These are phyloP conservation scores for Enhydra lutris DNA, from an alignment of 2,113 vertebrate species.

Conservation along the genomic window DNA sequence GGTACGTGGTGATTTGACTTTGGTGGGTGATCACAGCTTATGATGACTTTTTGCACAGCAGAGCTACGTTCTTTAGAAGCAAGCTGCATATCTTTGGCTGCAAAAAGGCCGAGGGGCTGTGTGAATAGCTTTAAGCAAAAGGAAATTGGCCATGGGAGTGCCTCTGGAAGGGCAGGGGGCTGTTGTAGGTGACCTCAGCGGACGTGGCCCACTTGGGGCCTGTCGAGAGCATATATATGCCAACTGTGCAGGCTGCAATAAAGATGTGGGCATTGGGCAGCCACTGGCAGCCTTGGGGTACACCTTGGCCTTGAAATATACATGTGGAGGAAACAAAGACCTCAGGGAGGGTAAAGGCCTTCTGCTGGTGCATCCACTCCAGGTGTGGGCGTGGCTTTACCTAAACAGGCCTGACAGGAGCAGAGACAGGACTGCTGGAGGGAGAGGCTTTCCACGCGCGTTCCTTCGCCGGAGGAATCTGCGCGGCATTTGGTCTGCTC, in stretches of 20 bases:
- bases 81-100: background rate
- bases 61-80: background rate
- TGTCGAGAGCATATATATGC: background rate
- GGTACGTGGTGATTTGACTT: fast-evolving
- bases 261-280: background rate
- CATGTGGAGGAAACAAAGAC: fast-evolving
- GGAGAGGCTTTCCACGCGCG: fast-evolving
- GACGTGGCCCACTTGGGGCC: background rate
- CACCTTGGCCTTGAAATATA: background rate
- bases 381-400: fast-evolving
- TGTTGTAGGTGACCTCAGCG: background rate
- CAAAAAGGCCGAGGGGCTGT: too few species aligned
- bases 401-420: background rate
- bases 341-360: background rate
- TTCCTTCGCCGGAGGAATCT: fast-evolving
- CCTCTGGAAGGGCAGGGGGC: background rate
- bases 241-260: background rate
- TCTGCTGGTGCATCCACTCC: fast-evolving
- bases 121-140: background rate
- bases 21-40: background rate
- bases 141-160: background rate
- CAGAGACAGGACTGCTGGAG: too few species aligned
- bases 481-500: fast-evolving
- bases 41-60: background rate
- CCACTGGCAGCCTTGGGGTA: too few species aligned